These are phyloP conservation scores for Rhea pennata DNA, from an alignment of 2,113 vertebrate species.

Conservation along the genomic window DNA sequence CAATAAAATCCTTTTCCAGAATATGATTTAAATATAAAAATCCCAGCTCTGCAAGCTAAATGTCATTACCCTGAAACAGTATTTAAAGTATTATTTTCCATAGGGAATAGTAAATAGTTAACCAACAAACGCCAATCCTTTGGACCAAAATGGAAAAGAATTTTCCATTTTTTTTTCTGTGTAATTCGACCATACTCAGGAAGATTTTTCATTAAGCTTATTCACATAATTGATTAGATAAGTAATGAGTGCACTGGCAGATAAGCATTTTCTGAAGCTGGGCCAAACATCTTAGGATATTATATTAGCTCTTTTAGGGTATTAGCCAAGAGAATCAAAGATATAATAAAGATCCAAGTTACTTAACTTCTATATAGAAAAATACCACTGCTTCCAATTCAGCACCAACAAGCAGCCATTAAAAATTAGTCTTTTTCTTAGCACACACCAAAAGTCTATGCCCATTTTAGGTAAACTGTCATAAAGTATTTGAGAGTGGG, in stretches of 20 bases:
- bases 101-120: conserved; percentile 19
- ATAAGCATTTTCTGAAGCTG: background rate
- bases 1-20: background rate
- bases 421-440: background rate
- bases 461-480: background rate
- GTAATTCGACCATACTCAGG: background rate
- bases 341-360: background rate
- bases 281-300: background rate
- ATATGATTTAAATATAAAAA: background rate
- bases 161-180: background rate
- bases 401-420: background rate
- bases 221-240: background rate
- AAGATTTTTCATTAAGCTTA: conserved; percentile 2
- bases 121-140: background rate
- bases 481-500: fast-evolving
- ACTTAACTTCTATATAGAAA: background rate
- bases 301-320: background rate
- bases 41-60: background rate
- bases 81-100: conserved; percentile 10
- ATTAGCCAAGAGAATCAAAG: background rate
- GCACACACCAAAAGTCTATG: background rate
- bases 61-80: background rate
- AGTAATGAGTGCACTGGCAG: background rate
- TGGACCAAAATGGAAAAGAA: conserved; percentile 1
- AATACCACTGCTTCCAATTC: background rate